Conservation (phyloP, 2,888 invertebrate species). For the Catonia carolina region DNA sequence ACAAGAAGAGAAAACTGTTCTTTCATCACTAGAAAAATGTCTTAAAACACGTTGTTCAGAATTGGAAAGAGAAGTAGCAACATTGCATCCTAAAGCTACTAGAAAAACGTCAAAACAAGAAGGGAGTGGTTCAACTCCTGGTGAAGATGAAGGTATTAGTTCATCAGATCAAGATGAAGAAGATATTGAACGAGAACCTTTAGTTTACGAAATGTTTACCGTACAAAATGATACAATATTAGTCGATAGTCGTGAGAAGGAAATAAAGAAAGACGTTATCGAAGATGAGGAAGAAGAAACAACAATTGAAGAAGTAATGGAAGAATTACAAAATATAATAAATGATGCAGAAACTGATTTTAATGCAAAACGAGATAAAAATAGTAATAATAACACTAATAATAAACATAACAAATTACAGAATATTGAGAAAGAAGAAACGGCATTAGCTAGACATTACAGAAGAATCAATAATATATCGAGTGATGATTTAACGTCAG, state of each 20-base stretch:
- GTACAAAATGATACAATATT: slow-evolving; percentile 52
- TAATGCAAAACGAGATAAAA: slow-evolving; percentile 33
- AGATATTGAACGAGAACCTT: slow-evolving; percentile 52
- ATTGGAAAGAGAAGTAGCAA: slow-evolving; percentile 62
- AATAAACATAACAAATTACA: slow-evolving; percentile 40
- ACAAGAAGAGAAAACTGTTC: slow-evolving; percentile 69
- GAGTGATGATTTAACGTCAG: slow-evolving; percentile 22
- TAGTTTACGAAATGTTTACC: slow-evolving; percentile 55
- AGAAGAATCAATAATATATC: slow-evolving; percentile 26
- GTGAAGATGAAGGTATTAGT: slow-evolving; percentile 83
- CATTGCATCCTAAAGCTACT: slow-evolving; percentile 48
- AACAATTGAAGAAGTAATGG: slow-evolving; percentile 49
- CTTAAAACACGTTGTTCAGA: slow-evolving; percentile 69
- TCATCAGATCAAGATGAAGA: slow-evolving; percentile 60
- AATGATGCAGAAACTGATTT: slow-evolving; percentile 73
- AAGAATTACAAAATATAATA: slow-evolving; percentile 75
- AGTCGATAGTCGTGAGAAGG: slow-evolving; percentile 36
- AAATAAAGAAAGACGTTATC: slow-evolving; percentile 27
- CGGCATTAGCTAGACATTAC: slow-evolving; percentile 28
- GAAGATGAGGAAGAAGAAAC: slow-evolving; percentile 41
- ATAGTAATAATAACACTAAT: slow-evolving; percentile 25
- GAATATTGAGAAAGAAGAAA: slow-evolving; percentile 24
- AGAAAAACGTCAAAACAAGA: slow-evolving; percentile 39
- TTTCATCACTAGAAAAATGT: slow-evolving; percentile 65
- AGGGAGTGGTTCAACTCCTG: slow-evolving; percentile 48